Conservation (phyloP, 2,797 vertebrate genomes). For the Gymnopithys bicolor region DNA sequence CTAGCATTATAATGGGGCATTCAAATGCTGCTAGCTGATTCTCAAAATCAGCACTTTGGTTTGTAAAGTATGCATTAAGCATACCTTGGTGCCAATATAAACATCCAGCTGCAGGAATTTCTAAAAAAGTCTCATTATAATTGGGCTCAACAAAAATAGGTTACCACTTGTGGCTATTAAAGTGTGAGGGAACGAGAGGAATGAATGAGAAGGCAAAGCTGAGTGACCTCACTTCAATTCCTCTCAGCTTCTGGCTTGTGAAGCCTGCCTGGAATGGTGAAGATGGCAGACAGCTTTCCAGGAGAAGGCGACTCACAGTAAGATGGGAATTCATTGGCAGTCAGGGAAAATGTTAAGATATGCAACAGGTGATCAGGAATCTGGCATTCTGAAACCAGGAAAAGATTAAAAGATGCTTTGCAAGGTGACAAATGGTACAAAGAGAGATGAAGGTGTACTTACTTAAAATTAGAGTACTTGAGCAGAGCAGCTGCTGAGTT, state of each 20-base stretch:
- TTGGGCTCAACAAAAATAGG: conserved; percentile 13
- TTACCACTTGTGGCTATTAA: not conserved
- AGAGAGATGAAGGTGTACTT: not conserved
- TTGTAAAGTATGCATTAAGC: not conserved
- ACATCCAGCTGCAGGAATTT: conserved; percentile 15
- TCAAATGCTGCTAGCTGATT: conserved; percentile 1
- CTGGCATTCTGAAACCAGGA: not conserved
- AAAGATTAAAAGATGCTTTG: not conserved
- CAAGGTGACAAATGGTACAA: not conserved
- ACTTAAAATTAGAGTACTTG: not conserved
- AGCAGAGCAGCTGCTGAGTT: not conserved
- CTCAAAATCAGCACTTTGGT: conserved; percentile 1
- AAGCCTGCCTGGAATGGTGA: not conserved
- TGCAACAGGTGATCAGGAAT: not conserved
- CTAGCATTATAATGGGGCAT: not conserved
- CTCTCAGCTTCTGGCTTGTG: not conserved
- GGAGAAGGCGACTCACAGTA: not conserved
- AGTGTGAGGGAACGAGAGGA: not conserved
- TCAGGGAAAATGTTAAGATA: not conserved
- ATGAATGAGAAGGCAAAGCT: conserved; percentile 18
- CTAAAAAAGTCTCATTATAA: conserved; percentile 14
- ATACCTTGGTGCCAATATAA: conserved; percentile 8
- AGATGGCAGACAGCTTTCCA: not conserved
- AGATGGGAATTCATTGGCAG: not conserved
- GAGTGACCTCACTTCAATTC: not conserved